These are phyloP conservation scores for Leucozona laternaria DNA, from an alignment of 2,888 invertebrate species.

Conservation along the genomic window DNA sequence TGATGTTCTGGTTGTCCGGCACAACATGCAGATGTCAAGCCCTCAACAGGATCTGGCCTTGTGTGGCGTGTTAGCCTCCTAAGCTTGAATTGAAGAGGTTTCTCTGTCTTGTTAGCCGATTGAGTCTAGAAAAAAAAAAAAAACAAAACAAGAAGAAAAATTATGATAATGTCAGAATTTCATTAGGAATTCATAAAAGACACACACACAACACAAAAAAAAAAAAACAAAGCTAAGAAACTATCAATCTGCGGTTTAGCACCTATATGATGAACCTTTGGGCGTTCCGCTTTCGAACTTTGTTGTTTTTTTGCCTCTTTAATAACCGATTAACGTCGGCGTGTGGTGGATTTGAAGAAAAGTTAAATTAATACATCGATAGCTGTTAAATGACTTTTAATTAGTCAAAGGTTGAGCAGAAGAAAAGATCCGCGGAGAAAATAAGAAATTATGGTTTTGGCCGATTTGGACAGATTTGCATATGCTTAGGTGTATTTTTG, in stretches of 20 bases:
- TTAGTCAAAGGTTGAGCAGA: conserved; percentile 26
- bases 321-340: conserved; percentile 47
- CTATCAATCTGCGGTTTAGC: conserved; percentile 39
- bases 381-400: conserved; percentile 43
- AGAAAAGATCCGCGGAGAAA: conserved; percentile 2
- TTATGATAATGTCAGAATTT: conserved; percentile 20
- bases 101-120: conserved; percentile 30
- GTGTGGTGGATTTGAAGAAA: conserved; percentile 18
- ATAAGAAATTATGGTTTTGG: conserved; percentile 1
- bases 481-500: not conserved
- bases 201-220: not conserved
- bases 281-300: conserved; percentile 14
- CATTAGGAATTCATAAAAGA: conserved; percentile 17
- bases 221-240: not conserved
- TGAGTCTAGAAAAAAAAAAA: conserved; percentile 30
- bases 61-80: conserved; percentile 10
- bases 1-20: conserved; percentile 36
- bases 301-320: not conserved
- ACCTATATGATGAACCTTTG: not conserved
- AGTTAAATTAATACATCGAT: conserved; percentile 46
- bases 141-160: conserved; percentile 6
- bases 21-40: conserved; percentile 67
- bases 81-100: conserved; percentile 32
- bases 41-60: conserved; percentile 42
- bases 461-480: conserved; percentile 37